Base-by-base conservation (phyloP, 2,797 vertebrate genomes). In the Prunella strophiata region DNA sequence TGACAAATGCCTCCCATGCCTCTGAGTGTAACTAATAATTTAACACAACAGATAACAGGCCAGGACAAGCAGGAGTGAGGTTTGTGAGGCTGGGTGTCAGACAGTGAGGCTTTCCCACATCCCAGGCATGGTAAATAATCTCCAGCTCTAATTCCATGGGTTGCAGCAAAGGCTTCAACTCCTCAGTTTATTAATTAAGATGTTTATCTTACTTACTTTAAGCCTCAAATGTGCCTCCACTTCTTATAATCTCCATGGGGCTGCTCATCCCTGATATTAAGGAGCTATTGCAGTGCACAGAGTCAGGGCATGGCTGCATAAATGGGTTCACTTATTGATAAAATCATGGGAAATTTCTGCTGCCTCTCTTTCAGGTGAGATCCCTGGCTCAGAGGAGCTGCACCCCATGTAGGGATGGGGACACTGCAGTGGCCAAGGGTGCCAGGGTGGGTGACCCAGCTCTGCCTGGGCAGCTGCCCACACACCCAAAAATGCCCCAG, bases 1-100 rank as follows among this genome's bases (percentile, higher is more conserved):
- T 79, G 85, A 89, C 58, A 92, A 96, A 91, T 59, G 78, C 45
- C 85, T 92, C 91, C 87, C 36, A 0, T 78, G 78, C 81, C 68
- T 91, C 85, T 34, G 59, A 23, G 17, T 38, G 71, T 3, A 66
- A 79, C 23, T 9, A 30, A 27, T 29, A 50, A 55, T 59, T 92
- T 34, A 50, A n/a, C 19, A 4, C 59, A 26, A 16, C 3, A 85
- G 95, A 50, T 71, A 94, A 74, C 2, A 1, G n/a, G 51, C 34
- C 11, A 5, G 54, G 29, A 74, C 51, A n/a, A 76, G 68, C 57
- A 42, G 62, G 40, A 89, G 59, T 2, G 73, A 30, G 81, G 38
- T 4, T 38, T 61, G 34, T 14, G 87, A 11, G 76, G 9, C 22
- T 52, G 65, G 8, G 54, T 65, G 86, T 73, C 80, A 79, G 38